A percentile compares a stretch with the other conserved stretches of the same genome.
phyloP scores from a whole-genome alignment of 1,140 invertebrate species.

The Hypsibius dujardini region DNA sequence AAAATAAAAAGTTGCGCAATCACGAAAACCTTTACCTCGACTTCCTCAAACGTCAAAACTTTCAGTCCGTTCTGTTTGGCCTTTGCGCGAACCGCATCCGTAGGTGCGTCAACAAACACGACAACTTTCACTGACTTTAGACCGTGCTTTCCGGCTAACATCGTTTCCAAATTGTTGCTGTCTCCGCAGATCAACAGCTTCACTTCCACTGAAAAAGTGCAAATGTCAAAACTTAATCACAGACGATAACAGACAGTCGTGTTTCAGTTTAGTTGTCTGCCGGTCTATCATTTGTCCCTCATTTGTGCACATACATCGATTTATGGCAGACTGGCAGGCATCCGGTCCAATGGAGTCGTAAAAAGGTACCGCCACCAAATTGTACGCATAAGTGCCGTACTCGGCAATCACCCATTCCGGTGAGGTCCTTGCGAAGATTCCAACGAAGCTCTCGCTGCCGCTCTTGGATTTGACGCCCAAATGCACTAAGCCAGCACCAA shows the following conservation, averaged over 20 bases:
- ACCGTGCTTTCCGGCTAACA: background rate
- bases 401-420: conserved; percentile 12
- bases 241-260: too few relatives aligned
- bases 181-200: conserved; percentile 1
- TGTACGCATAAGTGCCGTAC: conserved; percentile 12
- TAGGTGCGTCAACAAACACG: background rate
- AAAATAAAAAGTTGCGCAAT: background rate
- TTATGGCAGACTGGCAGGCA: background rate
- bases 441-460: background rate
- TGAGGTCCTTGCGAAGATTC: conserved; percentile 3
- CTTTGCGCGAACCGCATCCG: background rate
- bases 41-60: background rate
- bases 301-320: background rate
- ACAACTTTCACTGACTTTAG: background rate
- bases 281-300: background rate
- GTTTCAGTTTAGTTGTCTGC: too few relatives aligned
- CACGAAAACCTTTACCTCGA: background rate
- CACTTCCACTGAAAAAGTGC: background rate
- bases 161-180: background rate
- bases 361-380: background rate
- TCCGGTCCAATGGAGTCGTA: conserved; percentile 11
- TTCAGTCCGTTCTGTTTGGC: background rate
- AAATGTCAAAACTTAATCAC: background rate
- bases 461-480: background rate
- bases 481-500: background rate